A percentile compares a stretch with the other conserved stretches of the same genome.
Evolutionary conservation across 2,113 vertebrate genomes (phyloP).

Genomic region (Hypanus sabinus): DNA sequence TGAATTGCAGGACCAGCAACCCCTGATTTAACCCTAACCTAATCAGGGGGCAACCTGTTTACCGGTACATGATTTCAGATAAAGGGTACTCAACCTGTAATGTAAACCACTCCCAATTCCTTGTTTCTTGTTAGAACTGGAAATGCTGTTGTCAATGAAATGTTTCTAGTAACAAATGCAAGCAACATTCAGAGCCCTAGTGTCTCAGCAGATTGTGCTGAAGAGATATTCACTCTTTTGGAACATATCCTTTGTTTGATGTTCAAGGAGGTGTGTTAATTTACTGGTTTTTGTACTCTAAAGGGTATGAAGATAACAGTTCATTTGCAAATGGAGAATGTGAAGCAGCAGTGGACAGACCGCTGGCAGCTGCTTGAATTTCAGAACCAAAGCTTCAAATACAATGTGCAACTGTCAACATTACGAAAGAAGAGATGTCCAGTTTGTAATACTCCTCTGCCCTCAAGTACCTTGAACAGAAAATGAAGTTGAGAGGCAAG

Average conservation of each 20-base stretch:
- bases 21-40: too few species aligned
- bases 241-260: background rate
- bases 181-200: slow-evolving; percentile 55
- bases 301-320: slow-evolving; percentile 61
- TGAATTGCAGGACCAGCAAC: too few species aligned
- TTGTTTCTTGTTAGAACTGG: slow-evolving; percentile 70
- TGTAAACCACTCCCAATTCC: slow-evolving; percentile 63
- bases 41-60: too few species aligned
- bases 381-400: slow-evolving; percentile 76
- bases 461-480: slow-evolving; percentile 73
- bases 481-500: slow-evolving; percentile 78
- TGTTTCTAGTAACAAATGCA: slow-evolving; percentile 75
- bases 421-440: slow-evolving; percentile 75
- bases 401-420: slow-evolving; percentile 66
- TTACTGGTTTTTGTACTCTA: slow-evolving; percentile 36
- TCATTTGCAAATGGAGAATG: slow-evolving; percentile 56
- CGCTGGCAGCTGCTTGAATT: slow-evolving; percentile 66
- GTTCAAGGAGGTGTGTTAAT: background rate
- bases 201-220: slow-evolving; percentile 68
- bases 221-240: slow-evolving; percentile 63
- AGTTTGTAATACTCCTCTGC: slow-evolving; percentile 65
- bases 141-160: slow-evolving; percentile 78
- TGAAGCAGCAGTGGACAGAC: slow-evolving; percentile 62
- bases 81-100: slow-evolving; percentile 45
- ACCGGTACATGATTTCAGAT: too few species aligned